Conservation (phyloP, 53 echinoderm and acorn worm genomes). For the Luidia sarsii region DNA sequence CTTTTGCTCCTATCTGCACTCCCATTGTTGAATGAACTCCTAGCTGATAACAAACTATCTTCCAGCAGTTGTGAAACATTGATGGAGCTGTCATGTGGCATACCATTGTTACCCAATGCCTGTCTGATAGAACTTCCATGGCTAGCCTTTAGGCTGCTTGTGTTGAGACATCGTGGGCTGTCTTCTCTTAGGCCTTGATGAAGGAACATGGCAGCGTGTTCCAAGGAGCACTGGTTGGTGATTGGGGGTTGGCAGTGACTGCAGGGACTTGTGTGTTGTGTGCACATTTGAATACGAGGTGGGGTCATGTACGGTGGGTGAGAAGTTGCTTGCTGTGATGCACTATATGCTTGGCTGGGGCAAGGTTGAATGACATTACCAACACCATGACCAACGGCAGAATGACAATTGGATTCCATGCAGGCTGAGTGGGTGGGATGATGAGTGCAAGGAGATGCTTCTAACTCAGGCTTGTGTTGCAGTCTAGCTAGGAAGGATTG, state of each 20-base stretch:
- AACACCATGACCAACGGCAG: background rate
- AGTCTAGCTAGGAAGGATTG: slow-evolving; percentile 68
- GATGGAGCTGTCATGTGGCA: slow-evolving; percentile 1
- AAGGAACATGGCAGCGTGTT: slow-evolving; percentile 34
- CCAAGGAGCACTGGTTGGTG: slow-evolving; percentile 33
- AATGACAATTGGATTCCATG: background rate
- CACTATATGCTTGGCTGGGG: no score
- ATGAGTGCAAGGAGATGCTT: slow-evolving; percentile 25
- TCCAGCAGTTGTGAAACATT: slow-evolving; percentile 11
- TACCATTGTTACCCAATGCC: background rate
- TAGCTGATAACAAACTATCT: slow-evolving; percentile 1
- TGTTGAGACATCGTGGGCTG: slow-evolving; percentile 15
- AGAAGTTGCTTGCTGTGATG: background rate
- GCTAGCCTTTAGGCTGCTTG: slow-evolving; percentile 3
- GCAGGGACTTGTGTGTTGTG: slow-evolving; percentile 7
- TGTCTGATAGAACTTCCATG: slow-evolving; percentile 28
- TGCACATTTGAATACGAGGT: background rate
- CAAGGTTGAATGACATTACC: background rate
- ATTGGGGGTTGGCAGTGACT: background rate
- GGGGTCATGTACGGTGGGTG: background rate
- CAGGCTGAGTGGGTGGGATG: background rate
- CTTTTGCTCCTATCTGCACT: slow-evolving; percentile 25
- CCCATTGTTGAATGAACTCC: background rate
- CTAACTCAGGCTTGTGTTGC: slow-evolving; percentile 51
- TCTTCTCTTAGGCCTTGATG: slow-evolving; percentile 25